Evolutionary conservation across 2,888 invertebrate genomes (phyloP), one percentile per base, ranked within the genome.

Genomic region (Metopia argyrocephala): DNA sequence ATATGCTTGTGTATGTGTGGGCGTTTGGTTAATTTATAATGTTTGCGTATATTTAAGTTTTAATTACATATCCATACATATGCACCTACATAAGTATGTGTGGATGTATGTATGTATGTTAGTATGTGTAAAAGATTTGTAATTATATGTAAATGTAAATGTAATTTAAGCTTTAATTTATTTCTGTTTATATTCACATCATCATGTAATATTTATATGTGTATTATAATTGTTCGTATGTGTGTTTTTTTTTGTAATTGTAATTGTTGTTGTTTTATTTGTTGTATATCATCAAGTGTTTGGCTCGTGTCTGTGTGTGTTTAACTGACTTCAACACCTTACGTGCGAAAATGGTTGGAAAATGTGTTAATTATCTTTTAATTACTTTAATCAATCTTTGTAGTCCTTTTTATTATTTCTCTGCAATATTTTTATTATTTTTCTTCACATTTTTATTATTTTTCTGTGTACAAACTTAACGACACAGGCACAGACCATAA

Each of bases 291-390:
- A 76, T 65, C 64, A 69, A 69, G 69, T 74, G 76, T 78, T 66
- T 66, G 76, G 73, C 65, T 69, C 78, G 73, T 70, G 50, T 81
- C 78, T 81, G 73, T 59, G 65, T 81, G 73, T 70, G 50, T 81
- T 81, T 81, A 78, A 81, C 74, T 82, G 82, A 73, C 75, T 76
- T 78, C 82, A 82, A 78, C 82, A 79, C 78, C 78, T 78, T 71
- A 73, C 78, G 79, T 79, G 79, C 79, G 76, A 76, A 73, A 76
- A 76, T 82, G 70, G 76, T 73, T 76, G 82, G 79, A 61, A 82
- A 79, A 76, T 73, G 79, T 75, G 76, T 82, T 82, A 82, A 82
- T 82, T 82, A 79, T 82, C 73, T 79, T 79, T 79, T 79, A 79
- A 76, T 76, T 82, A 79, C 82, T 79, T 79, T 73, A 76, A 79